Percentiles rank a stretch among this genome's conserved stretches.
Conservation (phyloP, 2,888 invertebrate genomes). For the Caradrina clavipalpis region DNA sequence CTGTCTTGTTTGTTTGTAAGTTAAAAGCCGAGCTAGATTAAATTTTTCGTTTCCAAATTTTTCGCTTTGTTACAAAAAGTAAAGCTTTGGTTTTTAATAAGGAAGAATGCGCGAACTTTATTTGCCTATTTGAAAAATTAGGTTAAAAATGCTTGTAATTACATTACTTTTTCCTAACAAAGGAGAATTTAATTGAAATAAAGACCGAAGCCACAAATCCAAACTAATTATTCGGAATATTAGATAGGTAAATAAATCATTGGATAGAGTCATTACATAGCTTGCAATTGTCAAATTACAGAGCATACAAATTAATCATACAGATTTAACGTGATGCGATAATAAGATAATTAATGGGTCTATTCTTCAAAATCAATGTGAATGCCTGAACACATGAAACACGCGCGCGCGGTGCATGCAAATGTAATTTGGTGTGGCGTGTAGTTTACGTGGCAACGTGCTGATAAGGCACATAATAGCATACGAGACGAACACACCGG, state of each 20-base stretch:
- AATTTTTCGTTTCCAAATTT: conserved; percentile 3
- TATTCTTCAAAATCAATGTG: conserved; percentile 16
- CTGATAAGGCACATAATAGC: background rate
- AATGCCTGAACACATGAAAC: conserved; percentile 5
- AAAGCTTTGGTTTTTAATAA: background rate
- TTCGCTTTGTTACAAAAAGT: background rate
- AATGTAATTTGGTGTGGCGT: conserved; percentile 48
- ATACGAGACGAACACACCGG: background rate
- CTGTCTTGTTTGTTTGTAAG: conserved; percentile 3
- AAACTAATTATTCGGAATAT: background rate
- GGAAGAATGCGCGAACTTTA: conserved; percentile 5
- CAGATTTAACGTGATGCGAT: conserved; percentile 7
- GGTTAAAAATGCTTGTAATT: background rate
- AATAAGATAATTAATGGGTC: conserved; percentile 16
- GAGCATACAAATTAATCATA: background rate
- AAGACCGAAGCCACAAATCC: background rate
- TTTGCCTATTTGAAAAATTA: background rate
- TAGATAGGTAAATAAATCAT: background rate
- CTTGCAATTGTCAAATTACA: conserved; percentile 14
- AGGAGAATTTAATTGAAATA: background rate
- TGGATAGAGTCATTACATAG: background rate
- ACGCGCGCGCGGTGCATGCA: conserved; percentile 39
- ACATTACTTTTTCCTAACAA: conserved; percentile 1
- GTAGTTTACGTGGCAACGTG: conserved; percentile 13
- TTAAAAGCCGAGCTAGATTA: background rate